A percentile compares a stretch with the other conserved stretches of the same genome.
These are phyloP conservation scores for Archilochus colubris DNA, from an alignment of 2,113 vertebrate genomes.

Conservation along the genomic window DNA sequence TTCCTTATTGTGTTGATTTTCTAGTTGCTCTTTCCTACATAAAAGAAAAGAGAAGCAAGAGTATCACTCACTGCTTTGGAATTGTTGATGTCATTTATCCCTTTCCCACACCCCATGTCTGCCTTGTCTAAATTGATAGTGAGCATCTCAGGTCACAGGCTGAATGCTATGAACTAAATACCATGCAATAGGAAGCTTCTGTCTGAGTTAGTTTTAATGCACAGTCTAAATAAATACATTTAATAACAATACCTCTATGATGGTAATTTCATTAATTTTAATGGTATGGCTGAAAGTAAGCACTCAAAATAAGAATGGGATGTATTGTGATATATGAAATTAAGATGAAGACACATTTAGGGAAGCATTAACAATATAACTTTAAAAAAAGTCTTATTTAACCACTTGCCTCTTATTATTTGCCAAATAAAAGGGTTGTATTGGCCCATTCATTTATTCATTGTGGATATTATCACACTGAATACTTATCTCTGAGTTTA, in stretches of 20 bases:
- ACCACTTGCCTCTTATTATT: background rate
- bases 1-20: background rate
- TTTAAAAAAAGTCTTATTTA: background rate
- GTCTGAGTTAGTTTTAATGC: background rate
- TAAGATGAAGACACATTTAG: background rate
- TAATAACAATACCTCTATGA: background rate
- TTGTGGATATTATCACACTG: background rate
- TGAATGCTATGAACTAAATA: background rate
- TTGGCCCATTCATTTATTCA: background rate
- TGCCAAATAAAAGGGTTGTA: background rate
- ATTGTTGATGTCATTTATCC: background rate
- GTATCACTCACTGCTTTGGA: background rate
- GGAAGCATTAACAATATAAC: background rate
- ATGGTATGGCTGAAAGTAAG: background rate
- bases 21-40: background rate
- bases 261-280: background rate
- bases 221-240: background rate
- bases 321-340: background rate
- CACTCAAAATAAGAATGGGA: background rate
- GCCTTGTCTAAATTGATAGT: background rate
- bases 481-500: background rate
- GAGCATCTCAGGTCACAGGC: background rate
- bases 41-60: background rate
- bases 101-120: background rate
- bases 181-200: background rate